These are phyloP conservation scores for Pseudorasbora parva DNA, from an alignment of 2,113 vertebrate genomes.

Conservation along the genomic window DNA sequence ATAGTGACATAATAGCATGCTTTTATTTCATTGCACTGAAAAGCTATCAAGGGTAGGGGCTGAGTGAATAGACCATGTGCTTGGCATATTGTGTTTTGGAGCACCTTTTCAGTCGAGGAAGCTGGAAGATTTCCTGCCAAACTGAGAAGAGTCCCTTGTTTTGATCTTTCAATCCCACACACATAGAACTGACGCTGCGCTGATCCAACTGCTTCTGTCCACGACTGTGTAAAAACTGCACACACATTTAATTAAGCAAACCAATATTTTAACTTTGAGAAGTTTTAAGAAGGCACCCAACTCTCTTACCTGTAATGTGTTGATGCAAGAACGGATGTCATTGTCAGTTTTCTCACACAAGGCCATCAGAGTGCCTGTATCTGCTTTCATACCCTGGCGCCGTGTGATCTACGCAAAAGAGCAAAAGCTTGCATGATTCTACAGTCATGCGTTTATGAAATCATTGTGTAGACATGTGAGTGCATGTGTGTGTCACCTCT, in stretches of 20 bases:
- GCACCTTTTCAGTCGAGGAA: slow-evolving; percentile 87
- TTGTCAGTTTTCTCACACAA: slow-evolving; percentile 93
- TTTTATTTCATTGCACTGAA: background rate
- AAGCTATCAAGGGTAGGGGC: background rate
- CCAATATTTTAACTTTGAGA: background rate
- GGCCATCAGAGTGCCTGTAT: slow-evolving; percentile 78
- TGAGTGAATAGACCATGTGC: no score
- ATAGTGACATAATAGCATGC: background rate
- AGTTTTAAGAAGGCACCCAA: background rate
- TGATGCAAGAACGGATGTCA: slow-evolving; percentile 93
- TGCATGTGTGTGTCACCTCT: slow-evolving; percentile 77
- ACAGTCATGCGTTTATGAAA: background rate
- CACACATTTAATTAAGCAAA: background rate
- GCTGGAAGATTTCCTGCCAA: slow-evolving; percentile 96
- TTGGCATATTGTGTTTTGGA: background rate
- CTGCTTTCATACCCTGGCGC: slow-evolving; percentile 82
- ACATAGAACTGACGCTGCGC: slow-evolving; percentile 79
- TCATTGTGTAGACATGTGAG: background rate
- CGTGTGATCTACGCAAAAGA: slow-evolving; percentile 75
- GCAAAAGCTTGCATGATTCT: background rate
- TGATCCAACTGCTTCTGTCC: slow-evolving; percentile 83
- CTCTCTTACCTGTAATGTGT: slow-evolving; percentile 87
- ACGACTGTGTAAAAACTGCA: slow-evolving; percentile 87
- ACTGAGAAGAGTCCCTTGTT: slow-evolving; percentile 92
- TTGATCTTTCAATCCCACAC: slow-evolving; percentile 91